These are phyloP conservation scores for Drosophila koepferae DNA, from an alignment of 2,888 invertebrate species.

Conservation along the genomic window DNA sequence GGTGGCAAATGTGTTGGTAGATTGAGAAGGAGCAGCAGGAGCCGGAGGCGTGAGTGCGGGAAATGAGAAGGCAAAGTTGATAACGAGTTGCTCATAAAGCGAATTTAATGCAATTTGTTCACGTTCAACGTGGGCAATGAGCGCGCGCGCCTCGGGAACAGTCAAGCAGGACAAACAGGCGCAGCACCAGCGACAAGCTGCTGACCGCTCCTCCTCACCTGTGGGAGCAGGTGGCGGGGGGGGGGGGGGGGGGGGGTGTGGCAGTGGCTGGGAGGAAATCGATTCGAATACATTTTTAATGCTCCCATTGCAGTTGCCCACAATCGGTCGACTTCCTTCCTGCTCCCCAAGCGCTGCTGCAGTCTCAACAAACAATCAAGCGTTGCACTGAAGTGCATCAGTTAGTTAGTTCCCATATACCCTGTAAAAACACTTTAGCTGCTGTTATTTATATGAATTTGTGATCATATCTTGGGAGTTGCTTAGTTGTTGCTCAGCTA, in stretches of 20 bases:
- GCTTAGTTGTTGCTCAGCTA: neutral
- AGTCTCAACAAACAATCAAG: neutral
- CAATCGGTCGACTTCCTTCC: slow-evolving; percentile 1
- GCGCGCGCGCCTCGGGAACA: slow-evolving; percentile 9
- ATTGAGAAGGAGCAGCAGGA: neutral
- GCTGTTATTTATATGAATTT: neutral
- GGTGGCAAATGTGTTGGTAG: neutral
- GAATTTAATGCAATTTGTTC: slow-evolving; percentile 4
- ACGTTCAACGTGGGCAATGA: slow-evolving; percentile 27
- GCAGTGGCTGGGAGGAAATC: slow-evolving; percentile 35
- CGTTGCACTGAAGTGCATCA: neutral
- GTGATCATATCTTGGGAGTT: neutral
- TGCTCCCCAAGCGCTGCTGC: slow-evolving; percentile 3
- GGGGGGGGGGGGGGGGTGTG: neutral
- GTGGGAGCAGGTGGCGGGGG: neutral
- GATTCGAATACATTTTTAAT: slow-evolving; percentile 63
- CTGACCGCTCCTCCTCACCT: slow-evolving; percentile 5
- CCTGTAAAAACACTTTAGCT: neutral
- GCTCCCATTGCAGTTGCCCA: slow-evolving; percentile 8
- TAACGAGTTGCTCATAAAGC: slow-evolving; percentile 1
- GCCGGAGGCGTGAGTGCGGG: neutral
- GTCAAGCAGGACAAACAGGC: slow-evolving; percentile 16
- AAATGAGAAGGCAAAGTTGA: neutral
- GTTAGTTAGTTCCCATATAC: neutral
- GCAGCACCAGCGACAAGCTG: slow-evolving; percentile 14